phyloP scores from a whole-genome alignment of 2,797 vertebrate genomes.

The Spondyliosoma cantharus region DNA sequence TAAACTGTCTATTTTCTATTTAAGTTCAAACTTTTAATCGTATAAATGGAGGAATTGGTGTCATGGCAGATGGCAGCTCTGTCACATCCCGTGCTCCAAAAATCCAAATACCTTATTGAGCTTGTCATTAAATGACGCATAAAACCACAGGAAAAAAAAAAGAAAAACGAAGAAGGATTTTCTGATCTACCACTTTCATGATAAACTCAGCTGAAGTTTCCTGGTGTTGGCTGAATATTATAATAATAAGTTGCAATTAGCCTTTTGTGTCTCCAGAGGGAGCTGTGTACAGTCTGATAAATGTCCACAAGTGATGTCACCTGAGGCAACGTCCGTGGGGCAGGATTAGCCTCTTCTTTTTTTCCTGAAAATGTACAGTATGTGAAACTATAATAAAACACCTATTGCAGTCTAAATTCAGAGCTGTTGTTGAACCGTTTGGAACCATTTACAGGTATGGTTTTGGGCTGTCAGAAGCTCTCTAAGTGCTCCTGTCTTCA shows the following conservation, averaged over 20 bases:
- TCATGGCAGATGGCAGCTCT: background rate
- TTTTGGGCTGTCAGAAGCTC: background rate
- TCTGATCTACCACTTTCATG: too few species aligned
- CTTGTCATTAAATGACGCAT: background rate
- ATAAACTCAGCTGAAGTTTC: background rate
- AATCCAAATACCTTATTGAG: background rate
- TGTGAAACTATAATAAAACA: too few species aligned
- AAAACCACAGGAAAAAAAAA: background rate
- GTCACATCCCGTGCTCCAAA: background rate
- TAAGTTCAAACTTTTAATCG: background rate
- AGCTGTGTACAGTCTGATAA: background rate
- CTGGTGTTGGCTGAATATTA: too few species aligned
- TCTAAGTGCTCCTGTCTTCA: background rate
- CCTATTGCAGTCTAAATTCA: too few species aligned
- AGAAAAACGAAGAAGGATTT: background rate
- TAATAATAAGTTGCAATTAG: too few species aligned
- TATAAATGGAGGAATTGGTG: background rate
- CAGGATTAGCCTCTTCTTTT: too few species aligned
- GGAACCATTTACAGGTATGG: too few species aligned
- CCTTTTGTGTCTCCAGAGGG: too few species aligned
- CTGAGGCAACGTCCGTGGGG: background rate
- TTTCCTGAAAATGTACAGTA: too few species aligned
- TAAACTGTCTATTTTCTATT: background rate
- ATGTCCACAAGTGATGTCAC: background rate
- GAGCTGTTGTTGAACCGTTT: too few species aligned